Base-by-base conservation (phyloP, 2,113 vertebrate genomes). In the Heterotilapia buettikoferi region DNA sequence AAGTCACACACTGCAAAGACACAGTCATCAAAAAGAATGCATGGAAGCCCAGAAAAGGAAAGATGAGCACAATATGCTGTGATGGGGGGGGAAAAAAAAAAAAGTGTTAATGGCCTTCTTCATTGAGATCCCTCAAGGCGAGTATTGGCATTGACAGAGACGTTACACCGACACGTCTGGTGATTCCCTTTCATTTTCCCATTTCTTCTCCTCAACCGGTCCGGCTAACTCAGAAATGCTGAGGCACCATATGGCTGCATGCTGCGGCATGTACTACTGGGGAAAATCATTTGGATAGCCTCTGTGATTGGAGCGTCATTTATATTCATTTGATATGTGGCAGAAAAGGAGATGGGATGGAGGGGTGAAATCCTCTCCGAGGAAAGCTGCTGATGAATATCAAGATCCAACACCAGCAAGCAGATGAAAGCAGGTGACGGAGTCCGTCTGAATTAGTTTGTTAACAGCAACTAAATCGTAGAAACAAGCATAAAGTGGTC, bases 171-270 rank as follows among this genome's bases (percentile, higher is more conserved):
- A 68, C 36, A 36, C 7, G 14, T 86, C 84, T n/a, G 7, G 38
- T 2, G 54, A 84, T 36, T 76, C 71, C 24, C 21, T 26, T n/a
- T 56, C 73, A 12, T 45, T 86, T 84, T 83, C 86, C 76, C 40
- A 45, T 50, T 66, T 83, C 81, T 6, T 80, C 63, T 84, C 71
- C 43, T 80, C 31, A n/a, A 43, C 29, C 36, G 61, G 43, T 86
- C 84, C 59, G 21, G 38, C 85, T 84, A 79, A 59, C 80, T 79
- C 38, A 87, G 76, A 68, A 66, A 84, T 57, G 26, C 79, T 66
- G 68, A 88, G 66, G 57, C 81, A 87, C 33, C 85, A 87, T 89
- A 84, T 89, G 90, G 89, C 47, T 61, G 26, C 66, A 71, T 18
- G 61, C 63, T 85, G 86, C 79, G 52, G 79, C 73, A 57, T 84